These are phyloP conservation scores for Heteromormyrus szaboi DNA, from an alignment of 2,797 vertebrate genomes.

Conservation along the genomic window DNA sequence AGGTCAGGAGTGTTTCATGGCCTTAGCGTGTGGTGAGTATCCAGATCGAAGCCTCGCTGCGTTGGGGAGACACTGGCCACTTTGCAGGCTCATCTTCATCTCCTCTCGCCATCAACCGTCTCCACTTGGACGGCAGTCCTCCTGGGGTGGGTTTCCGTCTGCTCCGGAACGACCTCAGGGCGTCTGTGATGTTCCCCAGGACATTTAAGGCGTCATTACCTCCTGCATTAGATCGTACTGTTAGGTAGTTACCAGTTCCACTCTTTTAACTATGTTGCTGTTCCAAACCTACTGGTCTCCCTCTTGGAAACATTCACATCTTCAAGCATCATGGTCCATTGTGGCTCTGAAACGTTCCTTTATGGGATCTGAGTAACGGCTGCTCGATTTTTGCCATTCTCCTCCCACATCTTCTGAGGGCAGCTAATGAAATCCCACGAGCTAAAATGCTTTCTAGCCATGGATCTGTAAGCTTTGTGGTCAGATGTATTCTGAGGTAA, in stretches of 20 bases:
- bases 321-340: background rate
- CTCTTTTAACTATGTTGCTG: background rate
- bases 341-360: background rate
- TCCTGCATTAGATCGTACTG: background rate
- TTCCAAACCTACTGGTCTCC: background rate
- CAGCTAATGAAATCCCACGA: background rate
- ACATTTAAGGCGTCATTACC: background rate
- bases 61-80: background rate
- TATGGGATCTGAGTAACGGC: background rate
- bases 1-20: background rate
- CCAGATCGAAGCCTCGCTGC: background rate
- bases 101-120: background rate
- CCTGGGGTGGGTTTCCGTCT: background rate
- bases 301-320: background rate
- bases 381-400: background rate
- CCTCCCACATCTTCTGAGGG: background rate
- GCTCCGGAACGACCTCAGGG: background rate
- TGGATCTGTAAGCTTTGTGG: background rate
- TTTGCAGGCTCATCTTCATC: background rate
- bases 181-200: background rate
- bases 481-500: background rate
- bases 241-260: background rate
- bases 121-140: background rate
- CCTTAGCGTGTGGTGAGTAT: background rate
- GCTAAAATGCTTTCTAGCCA: background rate